Conservation (phyloP, 2,113 vertebrate genomes). For the Dromiciops gliroides region DNA sequence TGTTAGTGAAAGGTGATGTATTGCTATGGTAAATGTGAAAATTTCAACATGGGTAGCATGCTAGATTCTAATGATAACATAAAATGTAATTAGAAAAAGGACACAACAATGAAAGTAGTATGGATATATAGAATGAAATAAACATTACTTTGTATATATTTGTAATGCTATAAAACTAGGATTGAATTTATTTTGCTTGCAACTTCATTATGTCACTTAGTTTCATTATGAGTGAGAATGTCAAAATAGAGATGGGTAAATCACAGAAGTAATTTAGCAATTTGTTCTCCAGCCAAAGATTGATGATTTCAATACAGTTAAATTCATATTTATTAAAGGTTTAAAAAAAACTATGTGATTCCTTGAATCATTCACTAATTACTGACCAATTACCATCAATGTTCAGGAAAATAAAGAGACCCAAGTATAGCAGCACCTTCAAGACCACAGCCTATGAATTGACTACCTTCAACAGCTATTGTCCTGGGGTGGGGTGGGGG, state of each 20-base stretch:
- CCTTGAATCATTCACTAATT: background rate
- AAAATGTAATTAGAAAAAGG: slow-evolving; percentile 12
- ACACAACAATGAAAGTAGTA: background rate
- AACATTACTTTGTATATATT: background rate
- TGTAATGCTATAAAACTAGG: background rate
- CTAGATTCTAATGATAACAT: background rate
- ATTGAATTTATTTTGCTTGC: background rate
- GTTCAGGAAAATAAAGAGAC: background rate
- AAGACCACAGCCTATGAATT: background rate
- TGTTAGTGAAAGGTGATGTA: background rate
- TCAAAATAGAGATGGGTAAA: background rate
- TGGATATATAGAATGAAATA: background rate
- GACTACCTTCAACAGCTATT: background rate
- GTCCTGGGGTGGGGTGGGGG: too few species aligned
- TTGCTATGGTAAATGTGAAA: background rate
- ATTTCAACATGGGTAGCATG: background rate
- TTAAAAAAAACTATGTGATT: background rate
- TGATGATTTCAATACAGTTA: too few species aligned
- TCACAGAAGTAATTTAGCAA: background rate
- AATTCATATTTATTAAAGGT: background rate
- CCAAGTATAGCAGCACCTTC: background rate
- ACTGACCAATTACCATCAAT: background rate
- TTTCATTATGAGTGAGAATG: background rate
- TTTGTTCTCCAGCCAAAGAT: background rate
- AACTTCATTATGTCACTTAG: background rate